These are phyloP conservation scores for Macrophya annulata DNA, from an alignment of 2,888 invertebrate genomes.

Conservation along the genomic window DNA sequence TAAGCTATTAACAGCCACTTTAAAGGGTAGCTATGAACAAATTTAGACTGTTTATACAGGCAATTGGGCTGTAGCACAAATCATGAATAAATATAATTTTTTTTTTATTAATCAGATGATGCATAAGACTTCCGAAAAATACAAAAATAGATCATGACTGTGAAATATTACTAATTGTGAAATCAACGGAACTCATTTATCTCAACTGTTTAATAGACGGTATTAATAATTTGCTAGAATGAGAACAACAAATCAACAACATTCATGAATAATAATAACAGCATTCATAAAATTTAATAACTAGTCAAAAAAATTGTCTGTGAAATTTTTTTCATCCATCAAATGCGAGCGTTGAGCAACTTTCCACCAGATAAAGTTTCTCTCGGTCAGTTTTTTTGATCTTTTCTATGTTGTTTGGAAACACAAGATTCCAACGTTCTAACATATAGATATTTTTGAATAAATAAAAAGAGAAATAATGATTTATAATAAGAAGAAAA, in stretches of 20 bases:
- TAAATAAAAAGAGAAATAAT: neutral
- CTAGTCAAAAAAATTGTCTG: neutral
- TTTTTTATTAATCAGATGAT: neutral
- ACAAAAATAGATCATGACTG: neutral
- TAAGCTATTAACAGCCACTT: constrained; percentile 34
- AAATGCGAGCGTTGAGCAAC: constrained; percentile 10
- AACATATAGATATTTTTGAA: neutral
- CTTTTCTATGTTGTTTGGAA: no score
- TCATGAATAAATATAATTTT: neutral
- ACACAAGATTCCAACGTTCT: neutral
- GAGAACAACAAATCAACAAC: neutral
- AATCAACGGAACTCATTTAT: neutral
- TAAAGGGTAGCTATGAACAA: neutral
- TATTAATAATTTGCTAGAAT: neutral
- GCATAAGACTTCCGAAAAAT: no score
- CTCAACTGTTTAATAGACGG: neutral
- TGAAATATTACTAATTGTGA: neutral
- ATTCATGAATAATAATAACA: neutral
- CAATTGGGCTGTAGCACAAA: neutral
- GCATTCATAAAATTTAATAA: neutral
- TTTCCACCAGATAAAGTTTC: neutral
- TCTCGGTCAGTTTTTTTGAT: neutral
- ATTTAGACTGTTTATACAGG: neutral
- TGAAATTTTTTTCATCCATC: neutral
- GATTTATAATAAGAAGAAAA: neutral